Evolutionary conservation across 2,888 invertebrate species (phyloP), one percentile per base, ranked within the genome.

Genomic region (Ochlodes sylvanus): DNA sequence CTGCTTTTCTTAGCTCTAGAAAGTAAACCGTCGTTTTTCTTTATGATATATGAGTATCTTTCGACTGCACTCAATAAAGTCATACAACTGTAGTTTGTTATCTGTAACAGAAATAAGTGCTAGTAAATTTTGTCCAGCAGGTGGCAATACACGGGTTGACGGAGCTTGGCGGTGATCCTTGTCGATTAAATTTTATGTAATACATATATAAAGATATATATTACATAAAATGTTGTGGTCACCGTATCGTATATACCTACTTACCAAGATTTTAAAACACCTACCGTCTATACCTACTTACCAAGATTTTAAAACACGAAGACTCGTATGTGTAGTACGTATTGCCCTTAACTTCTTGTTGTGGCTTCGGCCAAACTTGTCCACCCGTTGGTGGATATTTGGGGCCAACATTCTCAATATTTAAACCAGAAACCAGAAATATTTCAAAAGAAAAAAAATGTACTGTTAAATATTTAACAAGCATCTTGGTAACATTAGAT

Each of bases 311-410:
- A 76, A 95, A 95, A 54, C 81, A 74, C 12, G 86, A 77, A 0
- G 94, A 93, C 44, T 92, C 79, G 41, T 94, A 83, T 61, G 87
- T 79, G 73, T 89, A 91, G 83, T 84, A 94, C 5, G 83, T 79
- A 19, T 84, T 77, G 47, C 80, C 77, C 73, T 89, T 91, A 17
- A 80, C 79, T 79, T 94, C 94, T 1, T 86, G 74, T 70, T 94
- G 94, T 0, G 96, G 96, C 77, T 94, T 87, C 0, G 97, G 97
- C 96, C 96, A 96, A 0, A 95, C 94, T 82, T 94, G 94, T 0
- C 96, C 96, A 70, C 92, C 89, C 0, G 95, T 95, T 0, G 95
- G 89, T 0, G 83, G 87, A 14, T 94, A 92, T 78, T 79, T 83
- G 0, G 95, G 93, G 0, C 95, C 95, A 14, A 92, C 83, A 50